These are phyloP conservation scores for Diaprepes abbreviatus DNA, from an alignment of 2,888 invertebrate genomes.

Conservation along the genomic window DNA sequence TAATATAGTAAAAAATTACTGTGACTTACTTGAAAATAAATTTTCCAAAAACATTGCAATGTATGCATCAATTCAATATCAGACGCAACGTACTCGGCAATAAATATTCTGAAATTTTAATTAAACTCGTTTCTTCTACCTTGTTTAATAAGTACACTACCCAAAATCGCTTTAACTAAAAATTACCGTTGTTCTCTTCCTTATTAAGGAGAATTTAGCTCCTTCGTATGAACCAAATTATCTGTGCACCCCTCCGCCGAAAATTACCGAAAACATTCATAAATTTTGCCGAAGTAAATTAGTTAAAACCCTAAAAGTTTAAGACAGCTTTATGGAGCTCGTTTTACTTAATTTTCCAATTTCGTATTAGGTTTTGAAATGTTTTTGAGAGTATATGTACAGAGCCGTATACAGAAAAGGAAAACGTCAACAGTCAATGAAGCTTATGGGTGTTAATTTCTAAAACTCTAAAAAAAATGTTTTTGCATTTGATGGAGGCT, in stretches of 20 bases:
- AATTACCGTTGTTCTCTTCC: constrained; percentile 5
- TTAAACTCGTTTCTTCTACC: neutral
- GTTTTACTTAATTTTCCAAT: constrained; percentile 15
- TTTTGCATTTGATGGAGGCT: too few species aligned
- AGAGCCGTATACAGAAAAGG: too few species aligned
- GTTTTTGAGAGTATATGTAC: neutral
- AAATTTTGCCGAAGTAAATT: constrained; percentile 32
- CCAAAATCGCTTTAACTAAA: neutral
- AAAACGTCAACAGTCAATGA: too few species aligned
- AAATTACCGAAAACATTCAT: constrained; percentile 35
- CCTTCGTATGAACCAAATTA: constrained; percentile 20
- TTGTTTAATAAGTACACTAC: constrained; percentile 2
- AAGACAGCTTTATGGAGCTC: constrained; percentile 10
- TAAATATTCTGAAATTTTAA: too few species aligned
- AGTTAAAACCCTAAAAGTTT: constrained; percentile 22
- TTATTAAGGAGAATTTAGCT: constrained; percentile 3
- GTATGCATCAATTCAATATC: too few species aligned
- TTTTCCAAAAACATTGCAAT: too few species aligned
- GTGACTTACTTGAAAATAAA: too few species aligned
- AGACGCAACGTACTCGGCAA: too few species aligned
- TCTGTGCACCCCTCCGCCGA: constrained; percentile 22
- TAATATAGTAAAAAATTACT: too few species aligned
- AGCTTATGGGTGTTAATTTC: too few species aligned
- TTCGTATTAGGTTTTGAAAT: constrained; percentile 1
- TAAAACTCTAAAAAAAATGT: too few species aligned